A percentile compares a stretch with the other conserved stretches of the same genome.
phyloP scores from a whole-genome alignment of 2,113 vertebrate genomes.

The Acanthisitta chloris region DNA sequence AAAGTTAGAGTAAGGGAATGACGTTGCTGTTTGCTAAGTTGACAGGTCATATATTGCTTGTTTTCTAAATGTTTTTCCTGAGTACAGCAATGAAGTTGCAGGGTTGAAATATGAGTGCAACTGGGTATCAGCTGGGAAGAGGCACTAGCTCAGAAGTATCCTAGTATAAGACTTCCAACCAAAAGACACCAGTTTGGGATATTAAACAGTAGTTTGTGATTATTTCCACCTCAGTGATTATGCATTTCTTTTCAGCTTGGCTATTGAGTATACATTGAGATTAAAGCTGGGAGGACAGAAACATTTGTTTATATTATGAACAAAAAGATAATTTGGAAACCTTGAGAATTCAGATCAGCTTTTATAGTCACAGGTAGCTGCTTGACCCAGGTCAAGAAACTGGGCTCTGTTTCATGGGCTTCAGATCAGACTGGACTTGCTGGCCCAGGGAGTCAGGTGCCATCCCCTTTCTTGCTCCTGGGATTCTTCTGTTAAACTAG shows the following conservation, averaged over 20 bases:
- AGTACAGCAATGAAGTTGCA: neutral
- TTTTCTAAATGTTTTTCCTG: neutral
- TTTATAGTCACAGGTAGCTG: neutral
- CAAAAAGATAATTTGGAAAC: neutral
- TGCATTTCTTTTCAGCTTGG: neutral
- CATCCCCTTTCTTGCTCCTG: neutral
- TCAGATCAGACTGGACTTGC: neutral
- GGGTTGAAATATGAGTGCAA: neutral
- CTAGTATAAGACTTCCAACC: neutral
- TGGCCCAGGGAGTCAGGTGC: neutral
- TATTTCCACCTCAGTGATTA: neutral
- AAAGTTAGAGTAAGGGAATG: neutral
- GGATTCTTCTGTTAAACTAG: neutral
- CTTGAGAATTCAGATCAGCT: neutral
- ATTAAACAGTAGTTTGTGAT: neutral
- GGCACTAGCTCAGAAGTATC: neutral
- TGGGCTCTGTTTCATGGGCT: neutral
- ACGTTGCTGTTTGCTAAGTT: neutral
- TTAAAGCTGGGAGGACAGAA: neutral
- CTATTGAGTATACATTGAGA: neutral
- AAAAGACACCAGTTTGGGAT: neutral
- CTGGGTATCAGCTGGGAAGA: neutral
- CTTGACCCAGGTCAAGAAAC: neutral
- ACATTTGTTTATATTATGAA: neutral
- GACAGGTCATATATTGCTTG: rapidly evolving